Evolutionary conservation across 2,888 invertebrate genomes (phyloP).

Genomic region (Drosophila tripunctata): DNA sequence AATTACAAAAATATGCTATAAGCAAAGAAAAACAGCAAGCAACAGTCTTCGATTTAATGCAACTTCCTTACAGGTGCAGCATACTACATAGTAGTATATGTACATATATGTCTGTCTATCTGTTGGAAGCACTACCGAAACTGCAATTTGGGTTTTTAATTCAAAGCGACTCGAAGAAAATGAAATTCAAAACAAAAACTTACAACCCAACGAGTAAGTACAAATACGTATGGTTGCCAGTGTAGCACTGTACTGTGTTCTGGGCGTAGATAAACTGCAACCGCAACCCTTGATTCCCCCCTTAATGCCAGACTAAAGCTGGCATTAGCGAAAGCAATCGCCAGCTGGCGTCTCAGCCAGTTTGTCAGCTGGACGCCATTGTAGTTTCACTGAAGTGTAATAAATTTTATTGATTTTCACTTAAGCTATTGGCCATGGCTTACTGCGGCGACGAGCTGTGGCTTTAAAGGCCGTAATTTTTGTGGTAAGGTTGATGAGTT

Average conservation of each 20-base stretch:
- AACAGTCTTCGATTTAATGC: constrained; percentile 19
- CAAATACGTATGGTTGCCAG: neutral
- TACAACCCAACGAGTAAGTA: constrained; percentile 9
- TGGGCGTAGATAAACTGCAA: neutral
- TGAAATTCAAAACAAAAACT: constrained; percentile 63
- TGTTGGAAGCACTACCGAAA: constrained; percentile 16
- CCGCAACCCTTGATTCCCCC: neutral
- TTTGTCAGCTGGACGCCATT: constrained; percentile 20
- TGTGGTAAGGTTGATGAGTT: constrained; percentile 6
- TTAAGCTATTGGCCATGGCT: constrained; percentile 29
- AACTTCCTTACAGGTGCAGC: constrained; percentile 1
- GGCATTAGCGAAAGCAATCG: constrained; percentile 23
- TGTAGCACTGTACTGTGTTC: neutral
- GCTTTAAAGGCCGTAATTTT: constrained; percentile 52
- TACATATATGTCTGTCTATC: neutral
- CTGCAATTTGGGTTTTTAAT: constrained; percentile 58
- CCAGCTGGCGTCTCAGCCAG: constrained; percentile 4
- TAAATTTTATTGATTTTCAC: constrained; percentile 66
- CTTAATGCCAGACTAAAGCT: constrained; percentile 4
- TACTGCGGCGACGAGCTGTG: constrained; percentile 13
- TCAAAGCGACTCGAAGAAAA: constrained; percentile 45
- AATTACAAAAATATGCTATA: constrained; percentile 1
- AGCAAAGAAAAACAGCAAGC: neutral
- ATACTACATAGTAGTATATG: no score
- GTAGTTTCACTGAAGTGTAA: constrained; percentile 49